Evolutionary conservation across 1,140 invertebrate species (phyloP).

Genomic region (Triops longicaudatus): DNA sequence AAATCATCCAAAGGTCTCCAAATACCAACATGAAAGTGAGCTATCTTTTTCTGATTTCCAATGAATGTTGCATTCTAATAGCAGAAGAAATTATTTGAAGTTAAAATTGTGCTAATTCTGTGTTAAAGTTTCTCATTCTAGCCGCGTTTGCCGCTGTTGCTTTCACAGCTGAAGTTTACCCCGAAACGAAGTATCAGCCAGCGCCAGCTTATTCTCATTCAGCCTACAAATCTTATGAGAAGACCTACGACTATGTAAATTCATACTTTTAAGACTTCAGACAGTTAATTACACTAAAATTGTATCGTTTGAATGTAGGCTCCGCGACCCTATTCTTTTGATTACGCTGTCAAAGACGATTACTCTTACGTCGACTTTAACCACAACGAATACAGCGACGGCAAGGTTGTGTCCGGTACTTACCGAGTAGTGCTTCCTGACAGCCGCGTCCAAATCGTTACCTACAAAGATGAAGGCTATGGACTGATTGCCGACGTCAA

Average conservation of each 20-base stretch:
- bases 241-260: neutral
- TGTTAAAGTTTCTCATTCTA: neutral
- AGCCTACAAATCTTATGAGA: neutral
- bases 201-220: neutral
- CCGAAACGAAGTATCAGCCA: neutral
- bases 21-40: no score
- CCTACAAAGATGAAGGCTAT: slow-evolving; percentile 66
- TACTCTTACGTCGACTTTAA: slow-evolving; percentile 61
- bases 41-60: no score
- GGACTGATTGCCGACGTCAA: slow-evolving; percentile 68
- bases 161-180: neutral
- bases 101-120: neutral
- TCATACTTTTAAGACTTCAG: neutral
- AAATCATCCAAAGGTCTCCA: no score
- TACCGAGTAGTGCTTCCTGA: slow-evolving; percentile 68
- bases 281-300: neutral
- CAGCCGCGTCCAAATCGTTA: slow-evolving; percentile 62
- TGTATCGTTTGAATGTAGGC: neutral
- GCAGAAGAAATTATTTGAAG: neutral
- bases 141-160: neutral
- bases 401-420: slow-evolving; percentile 51
- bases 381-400: slow-evolving; percentile 55
- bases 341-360: slow-evolving; percentile 59
- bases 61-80: no score
- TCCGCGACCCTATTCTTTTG: slow-evolving; percentile 52